These are phyloP conservation scores for Erynnis tages DNA, from an alignment of 2,888 invertebrate species.

Conservation along the genomic window DNA sequence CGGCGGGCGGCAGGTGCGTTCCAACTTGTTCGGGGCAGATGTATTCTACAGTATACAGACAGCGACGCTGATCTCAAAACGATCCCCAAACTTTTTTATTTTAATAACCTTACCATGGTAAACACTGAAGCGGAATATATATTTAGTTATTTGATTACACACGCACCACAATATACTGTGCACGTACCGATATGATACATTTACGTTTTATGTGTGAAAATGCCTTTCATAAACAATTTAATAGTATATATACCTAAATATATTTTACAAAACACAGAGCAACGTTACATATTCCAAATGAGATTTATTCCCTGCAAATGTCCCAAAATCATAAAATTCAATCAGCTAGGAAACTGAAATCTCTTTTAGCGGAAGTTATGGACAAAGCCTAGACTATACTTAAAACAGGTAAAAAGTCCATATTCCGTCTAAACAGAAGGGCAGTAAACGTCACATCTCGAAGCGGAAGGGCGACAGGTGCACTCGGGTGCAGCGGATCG, in stretches of 20 bases:
- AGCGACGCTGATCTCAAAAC: constrained; percentile 38
- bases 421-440: not conserved
- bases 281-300: too few species aligned
- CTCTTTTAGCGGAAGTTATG: too few species aligned
- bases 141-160: not conserved
- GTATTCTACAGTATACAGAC: too few species aligned
- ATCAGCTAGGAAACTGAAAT: too few species aligned
- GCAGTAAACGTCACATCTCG: not conserved
- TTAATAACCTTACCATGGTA: constrained; percentile 1
- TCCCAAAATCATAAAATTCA: too few species aligned
- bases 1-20: constrained; percentile 54
- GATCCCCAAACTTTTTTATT: constrained; percentile 9
- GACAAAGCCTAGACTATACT: not conserved
- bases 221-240: too few species aligned
- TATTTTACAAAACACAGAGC: too few species aligned
- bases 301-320: too few species aligned
- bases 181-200: too few species aligned
- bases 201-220: too few species aligned
- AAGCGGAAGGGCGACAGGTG: constrained; percentile 59
- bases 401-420: not conserved
- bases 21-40: constrained; percentile 60
- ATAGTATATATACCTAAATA: too few species aligned
- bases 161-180: too few species aligned
- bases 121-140: constrained; percentile 2
- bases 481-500: constrained; percentile 43